phyloP scores from a whole-genome alignment of 2,888 invertebrate genomes.

The Germaria angustata region DNA sequence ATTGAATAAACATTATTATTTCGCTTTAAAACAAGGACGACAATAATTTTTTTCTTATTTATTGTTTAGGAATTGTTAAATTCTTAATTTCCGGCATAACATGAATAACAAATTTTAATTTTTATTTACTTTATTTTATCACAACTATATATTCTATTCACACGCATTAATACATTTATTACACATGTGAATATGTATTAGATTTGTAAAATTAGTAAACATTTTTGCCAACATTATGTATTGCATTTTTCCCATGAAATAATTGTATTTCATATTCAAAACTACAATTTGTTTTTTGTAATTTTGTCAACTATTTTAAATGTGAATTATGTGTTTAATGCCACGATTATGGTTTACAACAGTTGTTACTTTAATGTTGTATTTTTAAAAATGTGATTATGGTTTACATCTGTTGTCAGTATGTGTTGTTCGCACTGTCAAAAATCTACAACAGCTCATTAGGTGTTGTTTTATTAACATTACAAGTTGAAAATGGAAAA shows the following conservation, averaged over 20 bases:
- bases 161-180: too few species aligned
- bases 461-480: too few species aligned
- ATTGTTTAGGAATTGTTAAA: conserved; percentile 2
- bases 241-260: neutral
- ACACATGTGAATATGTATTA: neutral
- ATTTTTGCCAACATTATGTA: neutral
- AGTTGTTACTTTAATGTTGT: too few species aligned
- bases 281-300: neutral
- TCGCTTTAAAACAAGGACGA: too few species aligned
- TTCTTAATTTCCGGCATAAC: conserved; percentile 1
- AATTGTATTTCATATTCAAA: neutral
- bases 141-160: neutral
- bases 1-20: too few species aligned
- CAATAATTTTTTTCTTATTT: neutral
- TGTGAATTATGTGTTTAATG: too few species aligned
- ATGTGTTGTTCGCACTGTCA: too few species aligned
- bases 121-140: neutral
- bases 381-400: too few species aligned
- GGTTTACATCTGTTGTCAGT: too few species aligned
- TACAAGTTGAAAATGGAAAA: too few species aligned
- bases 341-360: too few species aligned
- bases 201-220: neutral
- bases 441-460: too few species aligned
- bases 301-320: neutral
- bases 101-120: conserved; percentile 5